phyloP scores from a whole-genome alignment of 2,113 vertebrate genomes.

The Cochlearius cochlearius region DNA sequence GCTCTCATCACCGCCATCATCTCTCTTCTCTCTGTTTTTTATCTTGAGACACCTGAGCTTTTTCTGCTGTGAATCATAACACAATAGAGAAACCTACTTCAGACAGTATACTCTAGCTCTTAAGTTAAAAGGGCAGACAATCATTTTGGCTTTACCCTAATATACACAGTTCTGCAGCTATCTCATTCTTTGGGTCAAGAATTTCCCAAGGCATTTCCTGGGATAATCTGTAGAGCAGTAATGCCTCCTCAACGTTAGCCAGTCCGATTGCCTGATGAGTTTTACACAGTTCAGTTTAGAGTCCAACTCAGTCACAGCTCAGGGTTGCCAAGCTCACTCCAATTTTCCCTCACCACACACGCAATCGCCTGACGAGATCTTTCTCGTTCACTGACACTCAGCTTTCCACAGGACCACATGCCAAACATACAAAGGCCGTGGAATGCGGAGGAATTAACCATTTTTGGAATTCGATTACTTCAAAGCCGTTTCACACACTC shows the following conservation, averaged over 20 bases:
- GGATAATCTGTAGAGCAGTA: background rate
- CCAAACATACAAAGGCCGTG: background rate
- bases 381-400: background rate
- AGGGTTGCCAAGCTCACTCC: background rate
- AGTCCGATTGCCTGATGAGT: background rate
- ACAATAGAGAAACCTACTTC: background rate
- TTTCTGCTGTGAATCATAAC: background rate
- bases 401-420: conserved; percentile 18
- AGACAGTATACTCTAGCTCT: background rate
- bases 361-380: background rate
- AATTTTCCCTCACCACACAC: background rate
- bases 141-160: conserved; percentile 1
- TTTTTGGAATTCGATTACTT: conserved; percentile 2
- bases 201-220: conserved; percentile 19
- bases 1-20: background rate
- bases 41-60: background rate
- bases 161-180: conserved; percentile 12
- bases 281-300: background rate
- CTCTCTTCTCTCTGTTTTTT: background rate
- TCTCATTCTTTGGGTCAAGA: conserved; percentile 33
- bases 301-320: background rate
- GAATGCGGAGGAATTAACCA: conserved; percentile 6
- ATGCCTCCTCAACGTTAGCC: background rate
- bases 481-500: background rate
- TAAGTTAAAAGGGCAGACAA: conserved; percentile 31